A percentile compares a stretch with the other conserved stretches of the same genome.
These are phyloP conservation scores for Stercorarius parasiticus DNA, from an alignment of 2,113 vertebrate species.

Conservation along the genomic window DNA sequence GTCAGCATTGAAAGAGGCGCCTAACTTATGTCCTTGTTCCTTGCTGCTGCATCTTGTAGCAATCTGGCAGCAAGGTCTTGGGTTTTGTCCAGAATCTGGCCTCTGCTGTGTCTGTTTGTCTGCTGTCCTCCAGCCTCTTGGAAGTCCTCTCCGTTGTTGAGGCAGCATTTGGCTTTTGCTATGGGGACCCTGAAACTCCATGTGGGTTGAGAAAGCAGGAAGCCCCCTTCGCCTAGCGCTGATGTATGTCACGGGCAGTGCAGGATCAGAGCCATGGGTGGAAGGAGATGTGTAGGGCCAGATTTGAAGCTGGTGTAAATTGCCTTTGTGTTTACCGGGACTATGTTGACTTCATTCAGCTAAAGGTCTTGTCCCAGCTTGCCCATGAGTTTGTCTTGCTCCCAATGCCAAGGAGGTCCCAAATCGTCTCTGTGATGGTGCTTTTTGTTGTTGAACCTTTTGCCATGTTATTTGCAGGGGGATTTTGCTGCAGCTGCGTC, in stretches of 20 bases:
- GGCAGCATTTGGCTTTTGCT: neutral
- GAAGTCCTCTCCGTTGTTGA: neutral
- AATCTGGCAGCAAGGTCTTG: neutral
- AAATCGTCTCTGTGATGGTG: neutral
- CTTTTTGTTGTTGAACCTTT: neutral
- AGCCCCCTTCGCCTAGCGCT: neutral
- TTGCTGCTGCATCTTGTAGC: neutral
- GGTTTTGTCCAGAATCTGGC: neutral
- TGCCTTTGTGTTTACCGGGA: neutral
- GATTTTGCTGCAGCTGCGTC: conserved; percentile 85
- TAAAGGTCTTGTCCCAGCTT: neutral
- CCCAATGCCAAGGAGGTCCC: neutral
- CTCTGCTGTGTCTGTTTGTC: neutral
- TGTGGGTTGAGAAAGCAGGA: neutral
- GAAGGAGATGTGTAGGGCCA: neutral
- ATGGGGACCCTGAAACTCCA: neutral
- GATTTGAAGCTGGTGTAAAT: neutral
- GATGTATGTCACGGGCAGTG: neutral
- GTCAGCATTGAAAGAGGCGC: neutral
- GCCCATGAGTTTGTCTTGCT: neutral
- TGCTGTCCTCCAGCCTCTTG: neutral
- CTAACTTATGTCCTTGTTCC: neutral
- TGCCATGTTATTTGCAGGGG: conserved; percentile 70
- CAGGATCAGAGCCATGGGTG: neutral
- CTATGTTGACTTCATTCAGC: neutral